phyloP scores from a whole-genome alignment of 2,797 vertebrate species.

The Margarornis squamiger region DNA sequence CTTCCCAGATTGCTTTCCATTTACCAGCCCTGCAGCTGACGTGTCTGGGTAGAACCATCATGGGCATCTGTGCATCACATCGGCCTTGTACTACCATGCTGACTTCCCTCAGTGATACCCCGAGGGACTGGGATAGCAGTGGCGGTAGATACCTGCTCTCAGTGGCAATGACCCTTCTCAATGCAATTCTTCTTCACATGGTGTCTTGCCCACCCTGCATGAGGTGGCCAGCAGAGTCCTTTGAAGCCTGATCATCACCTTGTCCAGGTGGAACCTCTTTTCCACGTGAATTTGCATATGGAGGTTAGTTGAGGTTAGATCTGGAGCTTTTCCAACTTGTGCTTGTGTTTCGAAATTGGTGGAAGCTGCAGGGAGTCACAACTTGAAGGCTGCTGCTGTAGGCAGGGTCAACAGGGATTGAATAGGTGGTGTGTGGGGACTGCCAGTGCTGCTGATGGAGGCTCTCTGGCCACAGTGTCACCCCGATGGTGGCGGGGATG shows the following conservation, averaged over 20 bases:
- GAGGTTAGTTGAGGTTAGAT: background rate
- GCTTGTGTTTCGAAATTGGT: background rate
- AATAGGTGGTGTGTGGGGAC: rapidly evolving
- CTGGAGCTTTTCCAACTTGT: background rate
- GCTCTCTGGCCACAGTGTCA: background rate
- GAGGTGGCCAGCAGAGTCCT: background rate
- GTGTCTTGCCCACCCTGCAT: background rate
- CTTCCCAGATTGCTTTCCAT: background rate
- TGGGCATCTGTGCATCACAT: background rate
- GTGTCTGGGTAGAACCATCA: background rate
- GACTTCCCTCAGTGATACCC: background rate
- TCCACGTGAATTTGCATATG: background rate
- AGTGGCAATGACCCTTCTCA: background rate
- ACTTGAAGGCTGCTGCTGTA: background rate
- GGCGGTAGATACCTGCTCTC: background rate
- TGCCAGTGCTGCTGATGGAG: rapidly evolving
- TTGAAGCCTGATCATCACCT: background rate
- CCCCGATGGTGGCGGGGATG: rapidly evolving
- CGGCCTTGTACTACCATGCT: background rate
- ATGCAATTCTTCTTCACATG: background rate
- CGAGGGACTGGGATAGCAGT: rapidly evolving
- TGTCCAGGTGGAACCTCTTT: background rate
- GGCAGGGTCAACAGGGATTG: background rate
- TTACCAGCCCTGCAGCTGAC: background rate
- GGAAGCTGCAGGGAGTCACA: background rate